Evolutionary conservation across 2,888 invertebrate genomes (phyloP), one percentile per base, ranked within the genome.

Genomic region (Ormyrus pomaceus): DNA sequence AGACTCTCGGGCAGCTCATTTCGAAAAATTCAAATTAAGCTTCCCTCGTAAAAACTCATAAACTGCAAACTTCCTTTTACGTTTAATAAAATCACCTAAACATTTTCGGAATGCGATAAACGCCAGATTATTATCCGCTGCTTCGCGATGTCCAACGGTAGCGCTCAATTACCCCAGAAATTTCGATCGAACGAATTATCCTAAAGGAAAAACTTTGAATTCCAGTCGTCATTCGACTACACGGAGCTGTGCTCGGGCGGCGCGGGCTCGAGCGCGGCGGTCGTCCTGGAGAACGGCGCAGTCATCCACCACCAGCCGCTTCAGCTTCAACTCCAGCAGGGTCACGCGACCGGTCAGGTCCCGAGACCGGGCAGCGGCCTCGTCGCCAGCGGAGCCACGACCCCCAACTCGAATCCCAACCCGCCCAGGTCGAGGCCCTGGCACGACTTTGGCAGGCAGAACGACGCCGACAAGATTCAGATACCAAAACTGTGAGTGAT

Each of bases 401-500:
- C 87, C 58, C 86, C 89, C 3, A 88, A 89, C 80, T 87, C 90
- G 0, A 89, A 88, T 68, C 88, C 88, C 8, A 90, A 88, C 79
- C 90, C 90, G 66, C 89, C 95, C 83, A 93, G 96, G 89, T 96
- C 96, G 85, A 96, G 96, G 86, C 97, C 97, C 85, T 97, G 97
- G 97, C 97, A 97, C 91, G 98, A 97, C 92, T 98, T 97, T 91
- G 97, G 97, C 78, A 93, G 97, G 84, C 97, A 97, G 90, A 97
- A 97, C 89, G 97, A 98, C 91, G 96, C 96, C 78, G 98, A 98
- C 91, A 98, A 98, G 93, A 97, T 98, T 90, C 97, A 98, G 93
- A 98, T 98, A 92, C 97, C 98, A 91, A 98, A 98, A 95, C 93
- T 98, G 98, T 98, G 93, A 97, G 97, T 96, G 34, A 46, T 10